Base-by-base conservation (phyloP, 2,797 vertebrate species). In the Macropodus opercularis region DNA sequence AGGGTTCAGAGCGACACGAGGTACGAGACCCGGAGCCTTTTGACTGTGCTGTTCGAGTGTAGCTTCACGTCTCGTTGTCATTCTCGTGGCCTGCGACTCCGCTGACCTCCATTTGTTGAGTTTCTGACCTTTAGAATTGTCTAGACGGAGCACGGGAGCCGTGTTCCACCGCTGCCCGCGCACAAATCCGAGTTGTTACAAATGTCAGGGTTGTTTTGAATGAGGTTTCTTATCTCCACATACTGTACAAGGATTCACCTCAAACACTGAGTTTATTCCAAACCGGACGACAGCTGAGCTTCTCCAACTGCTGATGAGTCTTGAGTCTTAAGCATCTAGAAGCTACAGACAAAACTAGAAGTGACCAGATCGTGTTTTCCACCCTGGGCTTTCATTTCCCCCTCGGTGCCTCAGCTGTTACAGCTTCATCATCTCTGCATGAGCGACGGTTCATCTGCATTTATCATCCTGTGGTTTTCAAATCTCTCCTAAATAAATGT, bases 251-350 rank as follows among this genome's bases (percentile, higher is more conserved):
- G n/a, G n/a, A n/a, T n/a, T n/a, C n/a, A n/a, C n/a, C n/a, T n/a
- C n/a, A n/a, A n/a, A n/a, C n/a, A n/a, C n/a, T 60, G 43, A 49
- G 49, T 63, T 72, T 59, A 55, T 38, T 54, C 29, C 38, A 19
- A 47, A 48, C 43, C n/a, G 11, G 36, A 59, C 42, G 49, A 6
- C 29, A 14, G 32, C 47, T 44, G 48, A 8, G 62, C 59, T 12
- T 13, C 26, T 40, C 41, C 13, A 4, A 49, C 38, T 23, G 52
- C 49, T 24, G 8, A 40, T 1, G 12, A 57, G 7, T 2, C 36
- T 57, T 14, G 34, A 32, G 26, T 46, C 23, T n/a, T 11, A 27
- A 44, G 1, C 18, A 52, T 32, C 13, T 34, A 21, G 8, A 4
- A 27, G 21, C 39, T 51, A 2, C 13, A 0, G 19, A 27, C 26